These are phyloP conservation scores for Diplosoma virens DNA, from an alignment of 23 tunicate genomes.

Conservation along the genomic window DNA sequence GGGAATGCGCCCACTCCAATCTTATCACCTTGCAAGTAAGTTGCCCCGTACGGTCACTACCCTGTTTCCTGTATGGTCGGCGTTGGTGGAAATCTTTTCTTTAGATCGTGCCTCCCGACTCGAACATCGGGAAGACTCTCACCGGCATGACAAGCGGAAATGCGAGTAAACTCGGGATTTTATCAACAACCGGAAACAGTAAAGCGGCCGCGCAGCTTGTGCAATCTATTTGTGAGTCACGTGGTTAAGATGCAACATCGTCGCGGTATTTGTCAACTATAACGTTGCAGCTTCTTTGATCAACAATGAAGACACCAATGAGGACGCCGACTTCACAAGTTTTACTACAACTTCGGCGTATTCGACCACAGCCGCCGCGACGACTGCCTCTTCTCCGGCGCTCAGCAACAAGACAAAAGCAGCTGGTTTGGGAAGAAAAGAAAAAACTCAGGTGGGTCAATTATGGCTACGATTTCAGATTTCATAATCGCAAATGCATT, in stretches of 20 bases:
- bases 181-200: constrained; percentile 91
- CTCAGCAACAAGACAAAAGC: no score
- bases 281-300: constrained; percentile 47
- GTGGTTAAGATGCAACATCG: not conserved
- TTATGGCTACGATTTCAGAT: no score
- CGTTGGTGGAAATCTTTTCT: not conserved
- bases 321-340: not conserved
- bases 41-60: not conserved
- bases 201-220: constrained; percentile 94
- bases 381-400: constrained; percentile 43
- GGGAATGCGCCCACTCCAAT: constrained; percentile 94
- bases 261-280: not conserved
- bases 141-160: constrained; percentile 76
- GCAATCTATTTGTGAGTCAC: constrained; percentile 83
- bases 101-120: constrained; percentile 70
- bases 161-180: constrained; percentile 80
- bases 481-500: no score
- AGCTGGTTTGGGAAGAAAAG: no score
- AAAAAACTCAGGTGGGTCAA: no score
- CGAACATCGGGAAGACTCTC: constrained; percentile 67
- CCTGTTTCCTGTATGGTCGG: not conserved
- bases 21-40: constrained; percentile 67
- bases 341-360: not conserved
- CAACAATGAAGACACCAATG: constrained; percentile 52
- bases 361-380: constrained; percentile 13